Base-by-base conservation (phyloP, 2,888 invertebrate genomes). In the Dione juno region DNA sequence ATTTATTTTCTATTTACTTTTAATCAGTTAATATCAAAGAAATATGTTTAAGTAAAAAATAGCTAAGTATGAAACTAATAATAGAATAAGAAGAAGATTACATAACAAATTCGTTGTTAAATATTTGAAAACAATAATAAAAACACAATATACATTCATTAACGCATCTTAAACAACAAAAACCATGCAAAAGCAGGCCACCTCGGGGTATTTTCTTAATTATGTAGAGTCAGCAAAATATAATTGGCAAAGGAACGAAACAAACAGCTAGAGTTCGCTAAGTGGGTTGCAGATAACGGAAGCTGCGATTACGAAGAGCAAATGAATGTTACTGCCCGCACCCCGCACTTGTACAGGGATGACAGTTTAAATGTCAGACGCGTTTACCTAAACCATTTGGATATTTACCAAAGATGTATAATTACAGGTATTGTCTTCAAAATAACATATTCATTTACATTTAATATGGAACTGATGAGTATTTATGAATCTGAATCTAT, bases 231-330 rank as follows among this genome's bases (percentile, higher is more conserved):
- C 72, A 73, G 73, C 73, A 70, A 75, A 74, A 76, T 75, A 76
- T 76, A 76, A 76, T 76, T 75, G 75, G 70, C 75, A 75, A 74
- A 75, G 75, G 75, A 75, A 75, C 67, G 72, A 72, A 75, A 75
- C 76, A 76, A 76, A 74, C 83, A 82, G 83, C 79, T 28, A 28
- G 82, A 82, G 80, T 81, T 81, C 79, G 79, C 83, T 87, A 88
- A 88, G 85, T 86, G 88, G 83, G 85, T 86, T 86, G 85, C 79
- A 84, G 88, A 88, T 87, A 86, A 80, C 83, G 83, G 83, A 82
- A 83, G 77, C 84, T 82, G 79, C 82, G 85, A 87, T 88, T 84
- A 84, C 81, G 79, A 80, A 79, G 83, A 84, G 86, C 82, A 85
- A 88, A 88, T 87, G 86, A 90, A 86, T 82, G 84, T 78, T 80